A percentile compares a stretch with the other conserved stretches of the same genome.
These are phyloP conservation scores for Lontra canadensis DNA, from an alignment of 2,113 vertebrate species.

Conservation along the genomic window DNA sequence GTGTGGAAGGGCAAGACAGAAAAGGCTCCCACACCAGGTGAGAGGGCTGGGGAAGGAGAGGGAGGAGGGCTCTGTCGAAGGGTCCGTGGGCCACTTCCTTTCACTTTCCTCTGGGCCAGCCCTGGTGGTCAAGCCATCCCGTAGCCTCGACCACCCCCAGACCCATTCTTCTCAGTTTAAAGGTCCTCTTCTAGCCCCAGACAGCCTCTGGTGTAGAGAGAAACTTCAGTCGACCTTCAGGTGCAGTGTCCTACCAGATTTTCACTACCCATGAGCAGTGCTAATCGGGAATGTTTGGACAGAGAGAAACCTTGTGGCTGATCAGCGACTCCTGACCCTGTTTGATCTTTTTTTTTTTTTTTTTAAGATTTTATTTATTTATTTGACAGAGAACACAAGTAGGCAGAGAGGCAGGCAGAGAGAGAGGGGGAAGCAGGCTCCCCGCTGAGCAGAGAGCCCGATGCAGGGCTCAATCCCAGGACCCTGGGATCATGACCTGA, in stretches of 20 bases:
- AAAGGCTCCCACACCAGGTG: slow-evolving; percentile 84
- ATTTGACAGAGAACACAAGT: too few relatives aligned
- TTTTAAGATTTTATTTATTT: too few relatives aligned
- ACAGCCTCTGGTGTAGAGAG: not conserved
- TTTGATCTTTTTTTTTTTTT: not conserved
- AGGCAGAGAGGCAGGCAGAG: too few relatives aligned
- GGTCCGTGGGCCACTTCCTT: not conserved
- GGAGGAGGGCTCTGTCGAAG: not conserved
- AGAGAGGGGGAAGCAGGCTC: too few relatives aligned
- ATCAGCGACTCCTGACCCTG: not conserved
- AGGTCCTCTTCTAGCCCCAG: not conserved
- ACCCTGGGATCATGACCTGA: too few relatives aligned
- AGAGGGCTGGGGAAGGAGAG: not conserved
- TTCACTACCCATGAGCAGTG: not conserved
- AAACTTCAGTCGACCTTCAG: too few relatives aligned
- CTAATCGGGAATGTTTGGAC: not conserved
- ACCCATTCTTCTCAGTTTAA: not conserved
- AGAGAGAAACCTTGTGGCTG: not conserved
- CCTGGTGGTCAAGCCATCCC: not conserved
- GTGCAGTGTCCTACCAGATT: rapidly evolving
- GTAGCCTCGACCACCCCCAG: not conserved
- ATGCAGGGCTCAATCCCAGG: too few relatives aligned
- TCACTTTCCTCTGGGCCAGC: not conserved
- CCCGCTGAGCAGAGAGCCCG: too few relatives aligned
- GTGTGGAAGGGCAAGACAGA: slow-evolving; percentile 97